Evolutionary conservation across 2,113 vertebrate species (phyloP).

Genomic region (Corythaixoides concolor): DNA sequence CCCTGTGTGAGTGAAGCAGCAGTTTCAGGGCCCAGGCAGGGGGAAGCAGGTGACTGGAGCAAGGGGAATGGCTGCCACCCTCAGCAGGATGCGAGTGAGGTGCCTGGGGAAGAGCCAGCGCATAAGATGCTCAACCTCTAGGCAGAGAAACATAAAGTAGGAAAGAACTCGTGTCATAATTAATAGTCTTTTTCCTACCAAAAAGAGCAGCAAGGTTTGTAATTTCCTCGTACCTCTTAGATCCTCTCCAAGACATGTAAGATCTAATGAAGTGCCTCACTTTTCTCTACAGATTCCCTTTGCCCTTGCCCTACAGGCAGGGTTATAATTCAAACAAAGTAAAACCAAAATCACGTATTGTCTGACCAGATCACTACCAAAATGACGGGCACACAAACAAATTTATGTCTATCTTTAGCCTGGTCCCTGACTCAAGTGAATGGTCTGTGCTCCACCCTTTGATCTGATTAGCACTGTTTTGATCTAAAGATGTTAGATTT

Average conservation of each 20-base stretch:
- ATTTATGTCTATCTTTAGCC: not conserved
- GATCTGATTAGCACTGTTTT: not conserved
- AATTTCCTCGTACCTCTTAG: not conserved
- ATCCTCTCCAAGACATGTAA: accelerated
- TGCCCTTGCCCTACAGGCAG: not conserved
- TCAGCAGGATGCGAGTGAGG: no score
- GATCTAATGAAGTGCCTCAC: not conserved
- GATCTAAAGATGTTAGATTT: not conserved
- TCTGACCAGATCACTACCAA: not conserved
- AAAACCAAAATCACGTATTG: not conserved
- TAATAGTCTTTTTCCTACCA: not conserved
- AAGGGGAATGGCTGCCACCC: not conserved
- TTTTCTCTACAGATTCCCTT: not conserved
- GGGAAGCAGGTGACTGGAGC: not conserved
- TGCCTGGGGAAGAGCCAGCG: not conserved
- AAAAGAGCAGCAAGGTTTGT: not conserved
- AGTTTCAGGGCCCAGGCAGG: accelerated
- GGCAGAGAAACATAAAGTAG: not conserved
- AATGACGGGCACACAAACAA: not conserved
- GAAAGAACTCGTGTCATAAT: accelerated
- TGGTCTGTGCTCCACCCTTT: not conserved
- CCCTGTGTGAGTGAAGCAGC: accelerated
- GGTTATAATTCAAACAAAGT: not conserved
- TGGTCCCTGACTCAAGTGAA: not conserved
- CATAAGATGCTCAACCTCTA: not conserved